Evolutionary conservation across 2,888 invertebrate species (phyloP).

Genomic region (Dendrolimus pini): DNA sequence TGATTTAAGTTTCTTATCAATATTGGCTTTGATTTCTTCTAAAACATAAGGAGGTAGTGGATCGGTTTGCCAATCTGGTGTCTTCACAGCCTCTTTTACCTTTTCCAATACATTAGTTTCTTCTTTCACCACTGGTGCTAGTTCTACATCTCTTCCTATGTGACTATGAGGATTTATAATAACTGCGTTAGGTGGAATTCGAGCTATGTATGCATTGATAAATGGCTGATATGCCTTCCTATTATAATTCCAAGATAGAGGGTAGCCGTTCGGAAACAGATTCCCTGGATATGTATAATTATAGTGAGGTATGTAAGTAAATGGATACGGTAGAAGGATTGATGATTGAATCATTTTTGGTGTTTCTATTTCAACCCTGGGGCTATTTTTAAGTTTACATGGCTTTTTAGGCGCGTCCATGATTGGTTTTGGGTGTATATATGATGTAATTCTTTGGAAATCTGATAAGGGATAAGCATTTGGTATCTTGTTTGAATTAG

Average conservation of each 20-base stretch:
- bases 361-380: neutral
- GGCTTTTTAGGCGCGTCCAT: neutral
- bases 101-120: constrained; percentile 9
- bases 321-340: constrained; percentile 42
- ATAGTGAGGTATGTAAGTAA: constrained; percentile 34
- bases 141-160: constrained; percentile 15
- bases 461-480: constrained; percentile 45
- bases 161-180: constrained; percentile 22
- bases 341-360: constrained; percentile 23
- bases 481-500: constrained; percentile 36
- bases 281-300: constrained; percentile 16
- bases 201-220: constrained; percentile 14
- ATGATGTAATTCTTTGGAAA: constrained; percentile 42
- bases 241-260: constrained; percentile 27
- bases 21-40: constrained; percentile 50
- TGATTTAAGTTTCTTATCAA: constrained; percentile 35
- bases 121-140: constrained; percentile 7
- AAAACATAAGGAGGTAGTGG: constrained; percentile 37
- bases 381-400: no score
- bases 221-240: constrained; percentile 19
- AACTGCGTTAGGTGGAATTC: constrained; percentile 17
- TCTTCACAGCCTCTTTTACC: constrained; percentile 9
- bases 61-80: constrained; percentile 48
- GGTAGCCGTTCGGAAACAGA: constrained; percentile 13
- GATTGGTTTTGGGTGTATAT: constrained; percentile 22